Base-by-base conservation (phyloP, 2,113 vertebrate genomes). In the Phrynocephalus versicolor region DNA sequence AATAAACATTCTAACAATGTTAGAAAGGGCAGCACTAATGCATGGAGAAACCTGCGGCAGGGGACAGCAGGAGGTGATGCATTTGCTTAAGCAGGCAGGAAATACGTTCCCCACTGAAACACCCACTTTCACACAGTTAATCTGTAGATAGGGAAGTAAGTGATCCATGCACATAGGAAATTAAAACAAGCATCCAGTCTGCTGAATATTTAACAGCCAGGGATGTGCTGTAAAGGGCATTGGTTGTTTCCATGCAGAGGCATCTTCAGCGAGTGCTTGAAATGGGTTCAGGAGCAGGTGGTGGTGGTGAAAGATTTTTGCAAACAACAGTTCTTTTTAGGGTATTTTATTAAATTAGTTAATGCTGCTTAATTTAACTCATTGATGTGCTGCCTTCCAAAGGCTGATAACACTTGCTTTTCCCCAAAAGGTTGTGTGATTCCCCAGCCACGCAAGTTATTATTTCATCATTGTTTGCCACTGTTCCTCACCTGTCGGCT, bases 11-110 rank as follows among this genome's bases (percentile, higher is more conserved):
- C 25, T 65, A 83, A 72, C 84, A 64, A 37, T 74, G 84, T 81
- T 80, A 81, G 30, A 80, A 86, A 81, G 70, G 78, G 69, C 78
- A 60, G 78, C 78, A 65, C 79, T 81, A 74, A 86, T 55, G 78
- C 78, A 65, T 65, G 69, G 67, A 51, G 10, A 62, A 80, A 74
- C 78, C 57, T 51, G 84, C 14, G 16, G 25, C 58, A 6, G 21
- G 25, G 78, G 84, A 80, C 41, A 64, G 84, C 78, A 81, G 84
- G 77, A 86, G 84, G 70, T 81, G 84, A 86, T 86, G 84, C 69
- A 74, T 86, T 80, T 85, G 84, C 70, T 85, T 86, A 86, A 86
- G 77, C 58, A 86, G 77, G 84, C 84, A 86, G 77, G 77, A 80
- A 86, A 86, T 81, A 80, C 84, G 80, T 70, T 86, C 45, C 77